phyloP scores from a whole-genome alignment of 2,888 invertebrate species.

The Schizaphis graminum region DNA sequence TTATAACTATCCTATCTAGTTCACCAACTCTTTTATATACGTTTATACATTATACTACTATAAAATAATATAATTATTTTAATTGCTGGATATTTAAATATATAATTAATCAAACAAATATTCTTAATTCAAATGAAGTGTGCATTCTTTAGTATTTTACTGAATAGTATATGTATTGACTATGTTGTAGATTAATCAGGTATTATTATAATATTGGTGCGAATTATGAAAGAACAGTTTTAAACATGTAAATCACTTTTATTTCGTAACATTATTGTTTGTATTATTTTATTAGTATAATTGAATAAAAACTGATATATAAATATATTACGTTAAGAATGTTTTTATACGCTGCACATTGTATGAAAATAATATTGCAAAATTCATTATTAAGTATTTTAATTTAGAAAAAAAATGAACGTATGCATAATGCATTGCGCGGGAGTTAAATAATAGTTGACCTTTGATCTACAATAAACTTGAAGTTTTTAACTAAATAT shows the following conservation, averaged over 20 bases:
- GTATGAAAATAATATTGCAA: not conserved
- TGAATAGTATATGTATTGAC: not conserved
- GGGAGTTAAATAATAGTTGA: not conserved
- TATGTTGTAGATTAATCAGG: not conserved
- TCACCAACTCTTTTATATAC: not conserved
- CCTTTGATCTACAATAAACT: not conserved
- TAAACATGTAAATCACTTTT: not conserved
- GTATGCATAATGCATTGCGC: not conserved
- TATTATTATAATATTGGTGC: not conserved
- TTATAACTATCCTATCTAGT: not conserved
- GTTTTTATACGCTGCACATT: not conserved
- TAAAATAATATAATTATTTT: not conserved
- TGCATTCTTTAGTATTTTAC: not conserved
- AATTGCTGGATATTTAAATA: not conserved
- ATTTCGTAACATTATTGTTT: not conserved
- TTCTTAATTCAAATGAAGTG: not conserved
- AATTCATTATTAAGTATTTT: not conserved
- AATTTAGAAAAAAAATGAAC: not conserved
- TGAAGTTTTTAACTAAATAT: constrained; percentile 2
- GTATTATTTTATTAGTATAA: not conserved
- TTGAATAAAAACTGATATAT: not conserved
- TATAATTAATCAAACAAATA: not conserved
- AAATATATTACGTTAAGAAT: not conserved
- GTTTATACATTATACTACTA: not conserved
- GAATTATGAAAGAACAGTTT: not conserved